Conservation (phyloP, 30 jellyfish, hydroid and myxozoan species). For the Turritopsis dohrnii region DNA sequence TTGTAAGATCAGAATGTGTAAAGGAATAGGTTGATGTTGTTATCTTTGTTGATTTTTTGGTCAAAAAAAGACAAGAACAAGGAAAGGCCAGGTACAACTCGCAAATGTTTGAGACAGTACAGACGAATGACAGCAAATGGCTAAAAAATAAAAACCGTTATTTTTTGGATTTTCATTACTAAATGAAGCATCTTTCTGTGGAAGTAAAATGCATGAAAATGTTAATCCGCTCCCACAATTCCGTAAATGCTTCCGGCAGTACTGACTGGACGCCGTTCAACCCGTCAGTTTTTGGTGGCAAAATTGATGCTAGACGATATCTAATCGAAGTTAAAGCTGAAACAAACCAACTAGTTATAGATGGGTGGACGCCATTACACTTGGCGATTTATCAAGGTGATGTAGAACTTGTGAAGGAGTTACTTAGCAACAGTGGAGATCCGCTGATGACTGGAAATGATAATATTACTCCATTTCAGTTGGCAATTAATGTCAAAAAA, state of each 20-base stretch:
- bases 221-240: neutral
- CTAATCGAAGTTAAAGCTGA: neutral
- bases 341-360: neutral
- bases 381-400: neutral
- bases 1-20: no score
- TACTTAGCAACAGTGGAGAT: neutral
- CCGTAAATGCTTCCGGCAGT: neutral
- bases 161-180: no score
- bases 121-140: no score
- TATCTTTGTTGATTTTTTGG: no score
- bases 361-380: conserved; percentile 20
- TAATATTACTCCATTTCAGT: conserved; percentile 13
- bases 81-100: no score
- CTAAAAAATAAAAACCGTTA: no score
- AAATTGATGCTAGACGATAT: neutral
- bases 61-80: no score
- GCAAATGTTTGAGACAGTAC: no score
- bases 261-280: neutral
- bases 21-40: no score
- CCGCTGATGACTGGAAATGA: no score
- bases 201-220: neutral
- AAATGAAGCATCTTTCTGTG: no score
- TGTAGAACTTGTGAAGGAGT: neutral
- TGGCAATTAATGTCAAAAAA: neutral
- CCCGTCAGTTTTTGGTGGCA: neutral